Conservation (phyloP, 2,113 vertebrate species). For the Chlorodrepanis virens region DNA sequence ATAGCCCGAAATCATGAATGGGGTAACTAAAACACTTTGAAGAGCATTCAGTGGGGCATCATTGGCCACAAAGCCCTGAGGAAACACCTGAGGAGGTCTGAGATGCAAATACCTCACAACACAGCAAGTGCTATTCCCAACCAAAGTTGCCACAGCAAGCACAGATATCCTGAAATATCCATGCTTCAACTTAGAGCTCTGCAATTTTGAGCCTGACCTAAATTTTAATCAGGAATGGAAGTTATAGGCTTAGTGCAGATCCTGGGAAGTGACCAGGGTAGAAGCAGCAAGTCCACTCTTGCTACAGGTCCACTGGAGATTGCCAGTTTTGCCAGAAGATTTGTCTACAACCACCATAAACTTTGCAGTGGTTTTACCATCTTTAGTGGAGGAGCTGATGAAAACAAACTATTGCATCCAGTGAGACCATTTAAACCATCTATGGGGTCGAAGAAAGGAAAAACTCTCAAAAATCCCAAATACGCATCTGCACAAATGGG, state of each 20-base stretch:
- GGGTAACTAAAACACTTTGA: not conserved
- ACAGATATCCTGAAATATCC: not conserved
- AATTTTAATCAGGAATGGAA: not conserved
- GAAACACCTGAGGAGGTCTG: not conserved
- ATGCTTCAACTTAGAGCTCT: not conserved
- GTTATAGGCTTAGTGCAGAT: not conserved
- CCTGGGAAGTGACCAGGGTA: not conserved
- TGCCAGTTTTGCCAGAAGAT: not conserved
- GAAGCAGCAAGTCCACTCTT: not conserved
- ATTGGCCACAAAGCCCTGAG: rapidly evolving
- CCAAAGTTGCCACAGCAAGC: not conserved
- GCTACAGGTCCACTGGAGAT: rapidly evolving
- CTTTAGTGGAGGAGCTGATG: not conserved
- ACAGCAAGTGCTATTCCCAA: not conserved
- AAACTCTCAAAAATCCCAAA: not conserved
- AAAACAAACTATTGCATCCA: not conserved
- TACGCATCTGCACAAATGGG: not conserved
- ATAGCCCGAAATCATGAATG: not conserved
- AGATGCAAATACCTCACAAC: not conserved
- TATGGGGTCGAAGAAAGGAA: not conserved
- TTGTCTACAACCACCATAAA: rapidly evolving
- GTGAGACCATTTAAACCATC: not conserved
- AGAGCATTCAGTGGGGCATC: not conserved
- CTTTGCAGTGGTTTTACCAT: not conserved
- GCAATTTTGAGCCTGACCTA: not conserved